Conservation (phyloP, 2,113 vertebrate species). For the Piaya cayana region DNA sequence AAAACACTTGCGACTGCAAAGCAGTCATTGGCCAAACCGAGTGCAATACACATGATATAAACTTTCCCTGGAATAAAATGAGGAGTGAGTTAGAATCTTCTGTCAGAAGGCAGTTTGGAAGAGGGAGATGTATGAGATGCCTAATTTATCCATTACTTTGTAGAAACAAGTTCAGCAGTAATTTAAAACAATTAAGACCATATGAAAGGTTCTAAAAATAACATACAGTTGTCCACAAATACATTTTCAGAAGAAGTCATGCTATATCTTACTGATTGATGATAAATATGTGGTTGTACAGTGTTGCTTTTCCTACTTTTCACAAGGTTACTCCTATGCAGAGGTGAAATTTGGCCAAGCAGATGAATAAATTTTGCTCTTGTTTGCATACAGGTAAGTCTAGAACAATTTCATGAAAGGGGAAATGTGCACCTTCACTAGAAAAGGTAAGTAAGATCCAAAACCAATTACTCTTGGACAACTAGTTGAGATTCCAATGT, state of each 20-base stretch:
- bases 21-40: not conserved
- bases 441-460: not conserved
- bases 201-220: not conserved
- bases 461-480: not conserved
- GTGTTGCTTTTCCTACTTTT: not conserved
- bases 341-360: not conserved
- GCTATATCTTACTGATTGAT: not conserved
- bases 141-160: not conserved
- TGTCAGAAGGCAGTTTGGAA: not conserved
- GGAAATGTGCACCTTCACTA: not conserved
- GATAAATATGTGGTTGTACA: not conserved
- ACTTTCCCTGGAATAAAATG: not conserved
- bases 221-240: not conserved
- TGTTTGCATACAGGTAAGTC: not conserved
- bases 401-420: not conserved
- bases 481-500: not conserved
- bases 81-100: not conserved
- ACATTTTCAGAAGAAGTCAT: not conserved
- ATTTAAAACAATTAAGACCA: not conserved
- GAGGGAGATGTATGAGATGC: accelerated
- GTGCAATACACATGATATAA: not conserved
- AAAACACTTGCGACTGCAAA: not conserved
- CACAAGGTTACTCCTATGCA: not conserved
- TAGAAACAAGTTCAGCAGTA: not conserved
- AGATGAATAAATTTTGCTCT: not conserved